Evolutionary conservation across 2,113 vertebrate genomes (phyloP).

Genomic region (Pygoscelis antarcticus): DNA sequence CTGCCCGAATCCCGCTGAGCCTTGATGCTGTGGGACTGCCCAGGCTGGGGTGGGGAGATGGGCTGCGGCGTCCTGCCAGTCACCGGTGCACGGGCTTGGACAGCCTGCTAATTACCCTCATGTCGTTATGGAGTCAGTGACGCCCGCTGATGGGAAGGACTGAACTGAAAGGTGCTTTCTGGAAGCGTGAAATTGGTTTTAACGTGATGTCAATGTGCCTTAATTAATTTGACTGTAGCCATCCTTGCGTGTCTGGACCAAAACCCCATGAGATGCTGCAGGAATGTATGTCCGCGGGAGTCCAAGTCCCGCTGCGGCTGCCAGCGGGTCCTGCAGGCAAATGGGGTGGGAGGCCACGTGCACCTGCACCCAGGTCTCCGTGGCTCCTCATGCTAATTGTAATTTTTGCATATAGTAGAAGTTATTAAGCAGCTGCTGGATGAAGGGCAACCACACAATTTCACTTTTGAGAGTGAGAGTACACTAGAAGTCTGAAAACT

Average conservation of each 20-base stretch:
- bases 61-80: neutral
- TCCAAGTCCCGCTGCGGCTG: accelerated
- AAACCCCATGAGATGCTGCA: neutral
- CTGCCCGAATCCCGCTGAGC: neutral
- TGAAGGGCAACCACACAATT: neutral
- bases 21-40: neutral
- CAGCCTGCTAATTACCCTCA: neutral
- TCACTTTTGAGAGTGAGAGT: neutral
- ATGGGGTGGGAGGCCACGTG: neutral
- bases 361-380: neutral
- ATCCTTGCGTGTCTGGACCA: too few species aligned
- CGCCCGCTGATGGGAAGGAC: neutral
- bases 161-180: neutral
- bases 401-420: neutral
- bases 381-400: neutral
- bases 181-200: neutral
- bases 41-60: neutral
- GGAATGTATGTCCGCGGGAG: neutral
- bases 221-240: neutral
- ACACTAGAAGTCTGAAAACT: neutral
- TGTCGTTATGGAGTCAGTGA: accelerated
- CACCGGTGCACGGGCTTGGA: accelerated
- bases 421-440: neutral
- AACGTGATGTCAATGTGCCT: accelerated
- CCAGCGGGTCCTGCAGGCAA: neutral